Percentiles rank a stretch among this genome's conserved stretches.
These are phyloP conservation scores for Amblyopsis hoosieri DNA, from an alignment of 2,797 vertebrate species.

Conservation along the genomic window DNA sequence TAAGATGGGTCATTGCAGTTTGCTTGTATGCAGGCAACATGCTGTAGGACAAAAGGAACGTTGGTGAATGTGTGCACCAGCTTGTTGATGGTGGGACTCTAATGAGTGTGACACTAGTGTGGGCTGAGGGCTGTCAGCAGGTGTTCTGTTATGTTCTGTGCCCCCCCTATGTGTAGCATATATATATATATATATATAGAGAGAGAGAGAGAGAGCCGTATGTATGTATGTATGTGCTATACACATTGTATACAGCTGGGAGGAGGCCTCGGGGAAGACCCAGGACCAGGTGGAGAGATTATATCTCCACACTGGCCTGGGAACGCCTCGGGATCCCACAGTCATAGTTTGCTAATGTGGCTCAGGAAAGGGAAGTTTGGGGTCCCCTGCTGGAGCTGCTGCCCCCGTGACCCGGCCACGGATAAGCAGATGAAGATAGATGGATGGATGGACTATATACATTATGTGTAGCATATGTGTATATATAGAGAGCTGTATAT, in stretches of 20 bases:
- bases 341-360: no score
- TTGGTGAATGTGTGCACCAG: slow-evolving; percentile 18
- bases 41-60: slow-evolving; percentile 52
- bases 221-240: no score
- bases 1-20: slow-evolving; percentile 64
- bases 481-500: background rate
- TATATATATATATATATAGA: slow-evolving; percentile 1
- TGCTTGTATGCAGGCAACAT: slow-evolving; percentile 57
- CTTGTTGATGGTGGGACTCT: slow-evolving; percentile 15
- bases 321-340: no score
- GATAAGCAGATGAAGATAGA: no score
- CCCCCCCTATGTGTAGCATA: background rate
- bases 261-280: no score
- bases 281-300: no score
- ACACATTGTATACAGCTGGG: no score
- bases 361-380: no score
- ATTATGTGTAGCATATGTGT: background rate
- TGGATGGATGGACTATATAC: background rate
- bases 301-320: no score
- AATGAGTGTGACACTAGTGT: slow-evolving; percentile 50
- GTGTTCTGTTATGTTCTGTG: slow-evolving; percentile 61
- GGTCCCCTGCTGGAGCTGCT: no score
- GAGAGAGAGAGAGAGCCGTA: slow-evolving; percentile 6
- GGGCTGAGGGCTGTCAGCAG: slow-evolving; percentile 40
- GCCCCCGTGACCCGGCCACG: no score